Base-by-base conservation (phyloP, 37 sponge, comb jelly and placozoan species). In the Aphrocallistes beatrix region DNA sequence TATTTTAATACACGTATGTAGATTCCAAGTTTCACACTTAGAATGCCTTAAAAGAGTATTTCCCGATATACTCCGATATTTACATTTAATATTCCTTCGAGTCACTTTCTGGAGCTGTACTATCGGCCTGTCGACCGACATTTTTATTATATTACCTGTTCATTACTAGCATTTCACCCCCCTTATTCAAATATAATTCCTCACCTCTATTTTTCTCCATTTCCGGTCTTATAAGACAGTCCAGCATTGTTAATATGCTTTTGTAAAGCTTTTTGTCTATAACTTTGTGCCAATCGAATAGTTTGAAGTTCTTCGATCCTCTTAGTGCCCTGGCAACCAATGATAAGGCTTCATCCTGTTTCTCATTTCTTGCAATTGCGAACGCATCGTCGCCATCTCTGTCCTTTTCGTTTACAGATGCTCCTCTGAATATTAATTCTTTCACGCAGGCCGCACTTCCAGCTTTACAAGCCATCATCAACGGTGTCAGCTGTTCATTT, bases 121-220 rank as follows among this genome's bases (percentile, higher is more conserved):
- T n/a, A n/a, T n/a, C n/a, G n/a, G n/a, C n/a, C n/a, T n/a, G n/a
- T n/a, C n/a, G n/a, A n/a, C n/a, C n/a, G n/a, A n/a, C n/a, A n/a
- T n/a, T n/a, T n/a, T n/a, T n/a, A n/a, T n/a, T n/a, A n/a, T n/a
- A n/a, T n/a, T n/a, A n/a, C n/a, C n/a, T n/a, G n/a, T n/a, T n/a
- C n/a, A n/a, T n/a, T n/a, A n/a, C n/a, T n/a, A n/a, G n/a, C n/a
- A n/a, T n/a, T n/a, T n/a, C n/a, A n/a, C n/a, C n/a, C n/a, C n/a
- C n/a, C n/a, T n/a, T n/a, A n/a, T n/a, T n/a, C n/a, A n/a, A n/a
- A n/a, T n/a, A n/a, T n/a, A n/a, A n/a, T n/a, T n/a, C n/a, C 75
- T 60, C 34, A 60, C 75, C 75, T 28, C 75, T 60, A 30, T 60
- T 60, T 60, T 60, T 60, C 28, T 60, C 75, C 75, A 60, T 25